Base-by-base conservation (phyloP, 2,113 vertebrate species). In the Hippocampus guttulatus region DNA sequence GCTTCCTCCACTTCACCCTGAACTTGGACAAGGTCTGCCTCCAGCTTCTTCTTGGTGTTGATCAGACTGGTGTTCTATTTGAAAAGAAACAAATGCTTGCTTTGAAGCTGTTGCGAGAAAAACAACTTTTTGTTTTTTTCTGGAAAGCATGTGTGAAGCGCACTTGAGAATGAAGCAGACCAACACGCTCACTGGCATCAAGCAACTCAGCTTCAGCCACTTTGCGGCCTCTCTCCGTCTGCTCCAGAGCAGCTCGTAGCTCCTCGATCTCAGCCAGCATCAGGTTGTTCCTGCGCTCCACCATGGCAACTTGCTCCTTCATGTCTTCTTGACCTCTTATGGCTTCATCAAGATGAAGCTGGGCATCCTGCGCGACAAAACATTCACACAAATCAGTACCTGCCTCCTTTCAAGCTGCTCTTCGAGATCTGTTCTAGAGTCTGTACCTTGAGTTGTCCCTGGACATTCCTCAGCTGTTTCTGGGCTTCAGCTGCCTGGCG, bases 171-270 rank as follows among this genome's bases (percentile, higher is more conserved):
- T 95, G 94, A 58, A 98, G 90, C 30, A 96, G 92, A 70, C 93
- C 92, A 0, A 85, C 93, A 0, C 91, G 78, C 70, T 96, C 95
- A 0, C 75, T 93, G 27, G 93, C 82, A 70, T 97, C 95, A 60
- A 96, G 20, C 5, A 98, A 89, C 74, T 97, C 95, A 80, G 96
- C 94, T 68, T 98, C 95, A 0, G 95, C 95, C 1, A 93, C 80
- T 82, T 93, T 96, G 68, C 95, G 93, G 49, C 89, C 81, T 88
- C 94, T 92, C 70, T 96, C 95, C 0, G 94, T 95, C 84, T 96
- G 95, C 77, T 95, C 94, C 81, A 96, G 90, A 1, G 93, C 94
- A 71, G 71, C 87, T 87, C 95, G 89, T 62, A 94, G 90, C 81
- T 96, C 94, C 77, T 96, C 94, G 0, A 95, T 95, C 88, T 96